phyloP scores from a whole-genome alignment of 2,797 vertebrate species.

The Coregonus sp. region DNA sequence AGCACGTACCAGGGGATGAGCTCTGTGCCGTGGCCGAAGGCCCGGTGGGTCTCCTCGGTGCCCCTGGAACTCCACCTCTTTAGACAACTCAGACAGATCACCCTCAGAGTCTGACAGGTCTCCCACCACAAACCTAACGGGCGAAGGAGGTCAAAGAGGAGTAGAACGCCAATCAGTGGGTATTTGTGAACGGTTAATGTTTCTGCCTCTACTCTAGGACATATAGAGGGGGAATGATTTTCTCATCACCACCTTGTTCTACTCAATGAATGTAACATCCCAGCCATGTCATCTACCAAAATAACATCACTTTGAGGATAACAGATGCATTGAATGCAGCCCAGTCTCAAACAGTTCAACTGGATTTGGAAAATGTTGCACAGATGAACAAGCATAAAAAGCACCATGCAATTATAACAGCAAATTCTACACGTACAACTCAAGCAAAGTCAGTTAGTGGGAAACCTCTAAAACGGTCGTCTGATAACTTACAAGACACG shows the following conservation, averaged over 20 bases:
- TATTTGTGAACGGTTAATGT: no score
- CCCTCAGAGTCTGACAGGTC: slow-evolving; percentile 90
- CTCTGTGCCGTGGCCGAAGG: slow-evolving; percentile 91
- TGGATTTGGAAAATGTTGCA: no score
- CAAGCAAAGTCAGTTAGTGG: neutral
- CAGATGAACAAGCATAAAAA: slow-evolving; percentile 24
- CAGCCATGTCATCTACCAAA: neutral
- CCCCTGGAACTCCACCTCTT: slow-evolving; percentile 81
- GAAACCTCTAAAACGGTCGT: neutral
- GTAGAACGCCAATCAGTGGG: neutral
- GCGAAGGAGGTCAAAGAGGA: slow-evolving; percentile 13
- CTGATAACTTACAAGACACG: slow-evolving; percentile 64
- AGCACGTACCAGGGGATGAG: slow-evolving; percentile 96
- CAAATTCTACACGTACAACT: slow-evolving; percentile 18
- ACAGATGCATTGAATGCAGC: neutral
- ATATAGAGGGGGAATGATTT: neutral
- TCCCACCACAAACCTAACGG: slow-evolving; percentile 85
- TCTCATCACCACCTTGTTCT: neutral
- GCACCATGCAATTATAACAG: slow-evolving; percentile 49
- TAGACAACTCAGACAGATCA: slow-evolving; percentile 78
- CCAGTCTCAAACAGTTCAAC: neutral
- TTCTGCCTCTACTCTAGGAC: neutral
- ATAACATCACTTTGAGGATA: neutral
- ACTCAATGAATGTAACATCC: neutral
- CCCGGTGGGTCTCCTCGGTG: slow-evolving; percentile 85